A percentile compares a stretch with the other conserved stretches of the same genome.
These are phyloP conservation scores for Volucella zonaria DNA, from an alignment of 2,888 invertebrate genomes.

Conservation along the genomic window DNA sequence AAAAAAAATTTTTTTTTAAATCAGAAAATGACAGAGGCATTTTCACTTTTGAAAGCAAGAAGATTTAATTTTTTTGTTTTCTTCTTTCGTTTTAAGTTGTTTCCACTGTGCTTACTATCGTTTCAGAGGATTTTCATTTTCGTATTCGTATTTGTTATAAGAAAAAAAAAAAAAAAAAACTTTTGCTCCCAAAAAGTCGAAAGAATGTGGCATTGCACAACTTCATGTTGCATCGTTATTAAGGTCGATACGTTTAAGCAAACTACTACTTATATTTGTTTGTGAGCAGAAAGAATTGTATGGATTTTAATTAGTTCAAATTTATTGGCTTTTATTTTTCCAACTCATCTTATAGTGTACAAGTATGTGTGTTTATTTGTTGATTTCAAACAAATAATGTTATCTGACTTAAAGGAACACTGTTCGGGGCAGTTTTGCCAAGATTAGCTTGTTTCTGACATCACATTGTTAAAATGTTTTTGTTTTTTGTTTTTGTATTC, in stretches of 20 bases:
- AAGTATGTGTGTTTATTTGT: slow-evolving; percentile 1
- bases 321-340: slow-evolving; percentile 18
- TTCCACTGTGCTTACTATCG: slow-evolving; percentile 81
- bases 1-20: neutral
- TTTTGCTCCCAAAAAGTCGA: slow-evolving; percentile 56
- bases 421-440: no score
- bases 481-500: no score
- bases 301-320: slow-evolving; percentile 43
- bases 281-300: slow-evolving; percentile 68
- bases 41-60: slow-evolving; percentile 47
- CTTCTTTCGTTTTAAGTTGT: slow-evolving; percentile 73
- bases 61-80: slow-evolving; percentile 77
- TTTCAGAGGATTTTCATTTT: slow-evolving; percentile 78
- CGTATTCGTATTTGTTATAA: slow-evolving; percentile 58
- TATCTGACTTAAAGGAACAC: no score
- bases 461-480: no score
- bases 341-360: slow-evolving; percentile 12
- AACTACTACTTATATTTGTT: slow-evolving; percentile 64
- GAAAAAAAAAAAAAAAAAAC: slow-evolving; percentile 26
- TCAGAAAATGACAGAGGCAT: slow-evolving; percentile 45
- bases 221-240: slow-evolving; percentile 65
- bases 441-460: no score
- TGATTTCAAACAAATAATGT: slow-evolving; percentile 1
- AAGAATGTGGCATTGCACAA: slow-evolving; percentile 68
- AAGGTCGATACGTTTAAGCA: slow-evolving; percentile 70